Conservation (phyloP, 2,113 vertebrate genomes). For the Bubo bubo region DNA sequence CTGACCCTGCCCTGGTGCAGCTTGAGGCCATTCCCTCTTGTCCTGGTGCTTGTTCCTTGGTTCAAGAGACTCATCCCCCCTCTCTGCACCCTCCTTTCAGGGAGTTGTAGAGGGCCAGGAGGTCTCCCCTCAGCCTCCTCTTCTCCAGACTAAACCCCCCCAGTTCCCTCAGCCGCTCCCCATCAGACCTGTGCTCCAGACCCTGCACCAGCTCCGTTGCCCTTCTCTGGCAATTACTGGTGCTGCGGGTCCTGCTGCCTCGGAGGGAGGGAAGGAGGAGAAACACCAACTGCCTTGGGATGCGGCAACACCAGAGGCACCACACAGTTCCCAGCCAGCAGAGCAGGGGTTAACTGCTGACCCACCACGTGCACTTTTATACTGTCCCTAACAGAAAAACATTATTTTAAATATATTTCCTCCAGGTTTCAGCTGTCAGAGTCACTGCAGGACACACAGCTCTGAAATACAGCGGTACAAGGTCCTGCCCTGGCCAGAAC, state of each 20-base stretch:
- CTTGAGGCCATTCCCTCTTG: too few relatives aligned
- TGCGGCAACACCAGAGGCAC: background rate
- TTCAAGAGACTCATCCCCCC: too few relatives aligned
- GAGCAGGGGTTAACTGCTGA: background rate
- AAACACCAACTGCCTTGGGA: background rate
- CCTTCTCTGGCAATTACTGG: background rate
- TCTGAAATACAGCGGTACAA: rapidly evolving
- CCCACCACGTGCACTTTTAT: rapidly evolving
- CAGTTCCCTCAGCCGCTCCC: too few relatives aligned
- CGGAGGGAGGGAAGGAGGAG: too few relatives aligned
- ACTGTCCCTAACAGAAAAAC: background rate
- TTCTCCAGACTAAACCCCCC: too few relatives aligned
- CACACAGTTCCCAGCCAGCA: background rate
- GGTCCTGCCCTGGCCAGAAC: background rate
- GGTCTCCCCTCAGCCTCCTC: too few relatives aligned
- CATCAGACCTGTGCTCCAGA: too few relatives aligned
- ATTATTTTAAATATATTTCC: background rate
- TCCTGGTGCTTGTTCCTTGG: too few relatives aligned
- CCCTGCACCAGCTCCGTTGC: too few relatives aligned
- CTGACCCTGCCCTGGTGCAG: too few relatives aligned
- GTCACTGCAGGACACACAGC: background rate
- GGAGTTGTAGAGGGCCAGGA: too few relatives aligned
- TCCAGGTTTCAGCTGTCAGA: background rate
- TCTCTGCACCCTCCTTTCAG: too few relatives aligned
- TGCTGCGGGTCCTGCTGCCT: background rate